Conservation (phyloP, 1,140 invertebrate genomes). For the Eumaeus atala region DNA sequence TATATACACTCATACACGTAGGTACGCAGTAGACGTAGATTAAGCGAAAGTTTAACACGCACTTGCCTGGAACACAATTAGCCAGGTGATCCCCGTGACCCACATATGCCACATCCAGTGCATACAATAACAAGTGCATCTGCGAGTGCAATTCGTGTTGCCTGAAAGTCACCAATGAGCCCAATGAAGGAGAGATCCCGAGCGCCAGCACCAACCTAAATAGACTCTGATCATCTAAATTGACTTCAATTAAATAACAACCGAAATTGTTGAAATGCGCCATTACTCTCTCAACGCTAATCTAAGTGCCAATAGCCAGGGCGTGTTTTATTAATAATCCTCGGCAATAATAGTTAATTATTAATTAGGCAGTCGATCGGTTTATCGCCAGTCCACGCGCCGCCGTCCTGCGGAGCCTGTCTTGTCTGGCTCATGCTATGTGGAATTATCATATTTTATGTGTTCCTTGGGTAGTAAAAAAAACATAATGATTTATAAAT, state of each 20-base stretch:
- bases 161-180: slow-evolving; percentile 74
- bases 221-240: slow-evolving; percentile 75
- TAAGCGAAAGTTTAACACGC: slow-evolving; percentile 4
- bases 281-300: slow-evolving; percentile 72
- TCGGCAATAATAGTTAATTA: slow-evolving; percentile 65
- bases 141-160: slow-evolving; percentile 69
- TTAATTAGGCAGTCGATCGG: slow-evolving; percentile 63
- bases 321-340: slow-evolving; percentile 72
- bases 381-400: slow-evolving; percentile 42
- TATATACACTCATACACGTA: too few species aligned
- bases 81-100: slow-evolving; percentile 31
- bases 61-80: background rate
- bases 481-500: background rate
- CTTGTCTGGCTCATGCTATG: too few species aligned
- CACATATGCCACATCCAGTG: slow-evolving; percentile 37
- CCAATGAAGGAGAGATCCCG: slow-evolving; percentile 73
- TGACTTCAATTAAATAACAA: slow-evolving; percentile 75
- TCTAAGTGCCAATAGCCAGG: slow-evolving; percentile 73
- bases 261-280: slow-evolving; percentile 74
- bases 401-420: slow-evolving; percentile 22
- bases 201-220: slow-evolving; percentile 73
- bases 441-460: too few species aligned
- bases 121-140: slow-evolving; percentile 64
- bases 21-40: background rate
- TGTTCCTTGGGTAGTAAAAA: too few species aligned